A percentile compares a stretch with the other conserved stretches of the same genome.
Conservation (phyloP, 2,888 invertebrate species). For the Tachina fera region DNA sequence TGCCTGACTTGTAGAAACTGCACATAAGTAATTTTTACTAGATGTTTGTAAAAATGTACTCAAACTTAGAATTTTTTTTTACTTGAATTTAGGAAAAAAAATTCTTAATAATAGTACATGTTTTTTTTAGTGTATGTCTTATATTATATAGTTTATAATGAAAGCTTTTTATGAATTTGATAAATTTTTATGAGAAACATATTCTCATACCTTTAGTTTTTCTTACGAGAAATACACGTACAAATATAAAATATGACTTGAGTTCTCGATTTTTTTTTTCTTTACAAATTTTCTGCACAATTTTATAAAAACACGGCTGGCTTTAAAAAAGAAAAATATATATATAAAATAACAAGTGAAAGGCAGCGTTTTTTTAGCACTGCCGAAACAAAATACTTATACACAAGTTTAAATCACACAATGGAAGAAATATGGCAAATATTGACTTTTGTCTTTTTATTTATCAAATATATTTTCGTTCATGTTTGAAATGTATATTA, state of each 20-base stretch:
- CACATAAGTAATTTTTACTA: too few relatives aligned
- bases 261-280: slow-evolving; percentile 15
- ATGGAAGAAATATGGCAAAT: not conserved
- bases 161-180: too few relatives aligned
- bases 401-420: not conserved
- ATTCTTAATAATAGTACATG: too few relatives aligned
- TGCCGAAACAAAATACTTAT: not conserved
- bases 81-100: too few relatives aligned
- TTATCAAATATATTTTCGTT: not conserved
- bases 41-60: too few relatives aligned
- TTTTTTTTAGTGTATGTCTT: too few relatives aligned
- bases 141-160: too few relatives aligned
- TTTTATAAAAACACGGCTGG: slow-evolving; percentile 45
- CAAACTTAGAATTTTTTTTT: too few relatives aligned
- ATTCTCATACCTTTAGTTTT: not conserved
- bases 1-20: too few relatives aligned
- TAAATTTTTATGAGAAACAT: too few relatives aligned
- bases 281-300: slow-evolving; percentile 47
- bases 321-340: not conserved
- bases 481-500: not conserved
- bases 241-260: not conserved
- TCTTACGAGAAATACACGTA: not conserved
- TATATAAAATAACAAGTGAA: not conserved
- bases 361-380: not conserved
- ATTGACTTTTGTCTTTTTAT: not conserved